Conservation (phyloP, 2,113 vertebrate genomes). For the Thunnus maccoyii region DNA sequence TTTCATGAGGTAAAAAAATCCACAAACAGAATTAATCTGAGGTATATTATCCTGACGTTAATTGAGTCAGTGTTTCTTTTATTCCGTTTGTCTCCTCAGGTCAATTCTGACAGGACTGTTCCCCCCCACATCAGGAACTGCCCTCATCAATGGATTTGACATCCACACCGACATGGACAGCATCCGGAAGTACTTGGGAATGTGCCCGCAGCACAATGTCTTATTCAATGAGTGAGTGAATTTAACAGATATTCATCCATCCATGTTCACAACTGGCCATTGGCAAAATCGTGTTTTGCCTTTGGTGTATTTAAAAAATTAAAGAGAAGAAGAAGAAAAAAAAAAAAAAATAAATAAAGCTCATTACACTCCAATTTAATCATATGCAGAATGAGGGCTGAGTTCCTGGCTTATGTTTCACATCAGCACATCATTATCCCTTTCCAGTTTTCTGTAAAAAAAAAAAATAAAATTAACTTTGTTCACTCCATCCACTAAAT, state of each 20-base stretch:
- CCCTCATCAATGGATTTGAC: constrained; percentile 93
- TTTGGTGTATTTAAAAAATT: constrained; percentile 15
- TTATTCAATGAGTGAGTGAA: constrained; percentile 94
- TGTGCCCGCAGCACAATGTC: constrained; percentile 98
- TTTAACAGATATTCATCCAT: neutral
- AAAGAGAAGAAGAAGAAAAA: neutral
- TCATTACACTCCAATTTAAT: constrained; percentile 26
- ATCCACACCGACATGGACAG: constrained; percentile 91
- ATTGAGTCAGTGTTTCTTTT: neutral
- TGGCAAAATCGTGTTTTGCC: constrained; percentile 35
- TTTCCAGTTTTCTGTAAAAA: constrained; percentile 1
- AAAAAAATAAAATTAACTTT: constrained; percentile 36
- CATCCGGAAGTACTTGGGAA: constrained; percentile 93
- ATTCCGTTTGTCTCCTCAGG: constrained; percentile 77
- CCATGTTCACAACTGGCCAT: neutral
- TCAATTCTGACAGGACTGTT: constrained; percentile 98
- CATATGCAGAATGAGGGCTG: constrained; percentile 37
- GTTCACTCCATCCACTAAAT: constrained; percentile 20
- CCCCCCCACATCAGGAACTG: constrained; percentile 94
- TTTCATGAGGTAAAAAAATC: neutral
- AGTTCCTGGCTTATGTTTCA: constrained; percentile 31
- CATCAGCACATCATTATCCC: constrained; percentile 62
- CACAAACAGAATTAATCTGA: neutral
- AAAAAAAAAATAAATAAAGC: neutral
- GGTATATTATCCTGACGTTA: too few relatives aligned